Evolutionary conservation across 2,888 invertebrate genomes (phyloP).

Genomic region (Folsomia manolachei): DNA sequence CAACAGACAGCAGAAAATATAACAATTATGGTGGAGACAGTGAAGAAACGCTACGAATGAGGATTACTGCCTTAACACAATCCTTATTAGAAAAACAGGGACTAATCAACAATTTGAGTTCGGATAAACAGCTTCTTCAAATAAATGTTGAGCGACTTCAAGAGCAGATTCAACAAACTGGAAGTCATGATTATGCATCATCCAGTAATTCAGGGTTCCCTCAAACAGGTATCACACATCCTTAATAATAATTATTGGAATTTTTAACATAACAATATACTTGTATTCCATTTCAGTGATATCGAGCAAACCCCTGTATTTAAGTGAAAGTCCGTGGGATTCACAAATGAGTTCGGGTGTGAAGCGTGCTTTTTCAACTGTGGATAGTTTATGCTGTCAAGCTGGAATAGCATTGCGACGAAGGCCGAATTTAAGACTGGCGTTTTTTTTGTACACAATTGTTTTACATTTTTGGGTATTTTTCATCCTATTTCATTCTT

Average conservation of each 20-base stretch:
- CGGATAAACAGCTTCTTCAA: constrained; percentile 49
- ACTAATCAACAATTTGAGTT: constrained; percentile 48
- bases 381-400: constrained; percentile 68
- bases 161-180: constrained; percentile 33
- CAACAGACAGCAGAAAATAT: background rate
- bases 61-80: constrained; percentile 48
- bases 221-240: constrained; percentile 39
- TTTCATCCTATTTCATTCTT: constrained; percentile 41
- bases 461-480: constrained; percentile 50
- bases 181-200: constrained; percentile 23
- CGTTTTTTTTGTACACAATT: constrained; percentile 45
- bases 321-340: constrained; percentile 73
- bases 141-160: constrained; percentile 48
- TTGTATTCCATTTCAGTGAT: too few relatives aligned
- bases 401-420: constrained; percentile 46
- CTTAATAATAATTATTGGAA: background rate
- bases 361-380: constrained; percentile 71
- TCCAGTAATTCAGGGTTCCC: constrained; percentile 37
- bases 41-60: constrained; percentile 39
- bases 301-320: constrained; percentile 67
- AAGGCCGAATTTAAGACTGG: constrained; percentile 47
- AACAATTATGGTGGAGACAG: constrained; percentile 9
- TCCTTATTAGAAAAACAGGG: constrained; percentile 50
- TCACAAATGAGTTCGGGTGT: constrained; percentile 70
- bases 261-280: background rate